Conservation (phyloP, 2,797 vertebrate genomes). For the Halcyon leucocephala region DNA sequence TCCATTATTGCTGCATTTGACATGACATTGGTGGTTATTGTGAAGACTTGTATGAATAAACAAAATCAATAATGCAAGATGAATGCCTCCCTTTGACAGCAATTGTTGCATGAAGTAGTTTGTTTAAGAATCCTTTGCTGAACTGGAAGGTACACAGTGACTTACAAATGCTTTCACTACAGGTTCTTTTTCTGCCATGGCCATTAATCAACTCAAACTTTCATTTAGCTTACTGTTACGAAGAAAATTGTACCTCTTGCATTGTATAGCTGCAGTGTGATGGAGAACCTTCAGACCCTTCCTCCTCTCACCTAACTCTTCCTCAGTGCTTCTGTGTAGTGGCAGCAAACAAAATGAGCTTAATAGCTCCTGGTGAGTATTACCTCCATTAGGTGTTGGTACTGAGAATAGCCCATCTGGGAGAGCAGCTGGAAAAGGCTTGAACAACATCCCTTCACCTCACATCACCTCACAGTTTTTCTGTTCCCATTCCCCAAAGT, state of each 20-base stretch:
- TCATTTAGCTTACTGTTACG: neutral
- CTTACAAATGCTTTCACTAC: neutral
- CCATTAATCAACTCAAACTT: slow-evolving; percentile 15
- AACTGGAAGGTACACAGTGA: neutral
- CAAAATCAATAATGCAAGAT: neutral
- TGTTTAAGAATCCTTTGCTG: neutral
- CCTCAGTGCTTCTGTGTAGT: neutral
- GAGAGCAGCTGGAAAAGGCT: neutral
- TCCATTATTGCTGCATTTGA: neutral
- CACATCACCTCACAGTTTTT: neutral
- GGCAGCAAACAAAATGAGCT: neutral
- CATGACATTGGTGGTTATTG: neutral
- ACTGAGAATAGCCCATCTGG: neutral
- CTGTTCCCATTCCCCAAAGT: neutral
- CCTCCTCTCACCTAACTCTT: neutral
- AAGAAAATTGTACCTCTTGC: neutral
- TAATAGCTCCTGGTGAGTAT: neutral
- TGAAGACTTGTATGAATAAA: neutral
- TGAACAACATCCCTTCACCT: neutral
- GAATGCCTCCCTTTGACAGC: neutral
- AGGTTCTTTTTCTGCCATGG: neutral
- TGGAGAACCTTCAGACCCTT: neutral
- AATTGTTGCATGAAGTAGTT: neutral
- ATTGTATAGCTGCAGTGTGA: neutral
- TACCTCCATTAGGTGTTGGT: neutral